A percentile compares a stretch with the other conserved stretches of the same genome.
phyloP scores from a whole-genome alignment of 2,888 invertebrate genomes.

The Aethes cnicana region DNA sequence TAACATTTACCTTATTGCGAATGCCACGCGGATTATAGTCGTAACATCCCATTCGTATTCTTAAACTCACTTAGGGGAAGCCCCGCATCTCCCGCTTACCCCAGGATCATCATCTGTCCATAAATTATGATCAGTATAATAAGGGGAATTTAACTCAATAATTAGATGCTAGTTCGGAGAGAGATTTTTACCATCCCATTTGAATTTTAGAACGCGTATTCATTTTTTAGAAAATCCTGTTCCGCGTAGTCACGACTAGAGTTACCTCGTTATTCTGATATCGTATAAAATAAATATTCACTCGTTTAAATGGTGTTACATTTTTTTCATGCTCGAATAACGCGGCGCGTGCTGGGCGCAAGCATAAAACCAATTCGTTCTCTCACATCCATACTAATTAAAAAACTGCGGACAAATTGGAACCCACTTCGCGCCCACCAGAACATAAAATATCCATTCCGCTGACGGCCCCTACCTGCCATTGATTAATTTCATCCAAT shows the following conservation, averaged over 20 bases:
- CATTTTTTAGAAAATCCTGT: conserved; percentile 13
- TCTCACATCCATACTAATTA: conserved; percentile 77
- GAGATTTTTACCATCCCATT: conserved; percentile 4
- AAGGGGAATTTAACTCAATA: too few relatives aligned
- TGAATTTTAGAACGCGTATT: conserved; percentile 10
- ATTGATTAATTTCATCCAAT: conserved; percentile 78
- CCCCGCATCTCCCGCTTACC: too few relatives aligned
- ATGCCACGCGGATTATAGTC: too few relatives aligned
- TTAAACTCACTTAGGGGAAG: too few relatives aligned
- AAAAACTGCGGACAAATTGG: conserved; percentile 80
- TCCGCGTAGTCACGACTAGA: conserved; percentile 4
- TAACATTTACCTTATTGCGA: too few relatives aligned
- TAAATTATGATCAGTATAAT: too few relatives aligned
- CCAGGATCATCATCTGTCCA: too few relatives aligned
- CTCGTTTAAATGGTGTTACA: conserved; percentile 24
- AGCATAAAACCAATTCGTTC: conserved; percentile 70
- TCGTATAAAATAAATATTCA: conserved; percentile 18
- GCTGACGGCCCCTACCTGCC: conserved; percentile 58
- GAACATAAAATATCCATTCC: conserved; percentile 79
- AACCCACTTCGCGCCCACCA: conserved; percentile 72
- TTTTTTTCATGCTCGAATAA: conserved; percentile 43
- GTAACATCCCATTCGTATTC: too few relatives aligned
- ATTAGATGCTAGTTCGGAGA: too few relatives aligned
- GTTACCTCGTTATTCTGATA: conserved; percentile 27
- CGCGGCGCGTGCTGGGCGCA: conserved; percentile 41